Base-by-base conservation (phyloP, 2,888 invertebrate species). In the Drosophila villosipedis region DNA sequence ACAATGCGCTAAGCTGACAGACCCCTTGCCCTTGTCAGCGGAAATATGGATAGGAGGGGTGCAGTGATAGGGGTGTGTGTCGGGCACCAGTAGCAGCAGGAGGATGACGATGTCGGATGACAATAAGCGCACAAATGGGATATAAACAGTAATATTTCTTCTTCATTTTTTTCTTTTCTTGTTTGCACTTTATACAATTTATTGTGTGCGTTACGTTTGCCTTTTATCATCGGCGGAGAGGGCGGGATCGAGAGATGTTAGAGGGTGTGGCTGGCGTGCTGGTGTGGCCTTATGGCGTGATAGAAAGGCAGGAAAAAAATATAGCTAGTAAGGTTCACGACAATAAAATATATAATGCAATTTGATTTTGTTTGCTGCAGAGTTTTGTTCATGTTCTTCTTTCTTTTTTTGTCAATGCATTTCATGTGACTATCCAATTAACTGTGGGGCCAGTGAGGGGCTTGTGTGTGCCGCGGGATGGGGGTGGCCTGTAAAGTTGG, bases 41-140 rank as follows among this genome's bases (percentile, higher is more conserved):
- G n/a, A 14, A 1, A 50, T 19, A 28, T 30, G 28, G 10, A 10
- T 19, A 28, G 19, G 28, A 19, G 35, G 5, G 33, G 14, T 14
- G 37, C 1, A 25, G 25, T 47, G 47, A 25, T 9, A 25, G 28
- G 49, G 12, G 25, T n/a, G 16, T 9, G 49, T 39, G 28, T 35
- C 54, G 35, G 2, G 12, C 14, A 55, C 39, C 50, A 52, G 50
- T 5, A 14, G 43, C 16, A 33, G 25, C 16, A 33, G 25, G 33
- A 9, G 19, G 57, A 19, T 31, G 12, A 28, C 37, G 19, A 73
- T 76, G 68, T 55, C 57, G 43, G 25, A 55, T 68, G 84, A 78
- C 84, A 84, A 82, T 78, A 74, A 74, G 76, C 73, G 61, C 68
- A 75, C 82, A 86, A 86, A 86, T 83, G 80, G 77, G 68, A 84